Conservation (phyloP, 1,140 invertebrate genomes). For the Meloidogyne floridensis region DNA sequence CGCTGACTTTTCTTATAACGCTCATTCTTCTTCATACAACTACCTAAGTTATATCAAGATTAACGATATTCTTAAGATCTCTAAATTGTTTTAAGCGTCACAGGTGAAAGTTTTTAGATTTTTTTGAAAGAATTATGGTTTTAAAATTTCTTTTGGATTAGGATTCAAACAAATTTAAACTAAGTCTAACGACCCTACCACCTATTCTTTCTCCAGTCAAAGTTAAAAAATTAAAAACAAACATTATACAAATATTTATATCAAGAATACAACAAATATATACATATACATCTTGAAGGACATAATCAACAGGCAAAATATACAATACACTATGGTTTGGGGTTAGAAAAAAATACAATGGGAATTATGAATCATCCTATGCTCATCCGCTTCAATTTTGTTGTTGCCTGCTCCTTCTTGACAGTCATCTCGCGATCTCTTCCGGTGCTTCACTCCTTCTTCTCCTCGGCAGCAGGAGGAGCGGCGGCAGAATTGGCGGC, state of each 20-base stretch:
- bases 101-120: too few relatives aligned
- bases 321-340: slow-evolving; percentile 6
- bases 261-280: slow-evolving; percentile 1
- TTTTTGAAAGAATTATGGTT: too few relatives aligned
- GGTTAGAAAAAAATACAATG: neutral
- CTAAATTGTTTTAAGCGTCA: too few relatives aligned
- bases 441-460: slow-evolving; percentile 21
- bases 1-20: too few relatives aligned
- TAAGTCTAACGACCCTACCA: too few relatives aligned
- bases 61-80: too few relatives aligned
- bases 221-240: too few relatives aligned
- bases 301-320: neutral
- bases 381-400: neutral
- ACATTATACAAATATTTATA: neutral
- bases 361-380: neutral
- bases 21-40: too few relatives aligned
- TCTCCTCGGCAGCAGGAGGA: slow-evolving; percentile 7
- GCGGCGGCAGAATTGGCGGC: slow-evolving; percentile 32
- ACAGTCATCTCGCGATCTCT: neutral
- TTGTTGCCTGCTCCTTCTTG: slow-evolving; percentile 3
- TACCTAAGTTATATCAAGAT: too few relatives aligned
- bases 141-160: too few relatives aligned
- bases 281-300: neutral
- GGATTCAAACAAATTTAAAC: too few relatives aligned
- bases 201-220: too few relatives aligned